These are phyloP conservation scores for Solenodon paradoxus DNA, from an alignment of 2,113 vertebrate species.

Conservation along the genomic window DNA sequence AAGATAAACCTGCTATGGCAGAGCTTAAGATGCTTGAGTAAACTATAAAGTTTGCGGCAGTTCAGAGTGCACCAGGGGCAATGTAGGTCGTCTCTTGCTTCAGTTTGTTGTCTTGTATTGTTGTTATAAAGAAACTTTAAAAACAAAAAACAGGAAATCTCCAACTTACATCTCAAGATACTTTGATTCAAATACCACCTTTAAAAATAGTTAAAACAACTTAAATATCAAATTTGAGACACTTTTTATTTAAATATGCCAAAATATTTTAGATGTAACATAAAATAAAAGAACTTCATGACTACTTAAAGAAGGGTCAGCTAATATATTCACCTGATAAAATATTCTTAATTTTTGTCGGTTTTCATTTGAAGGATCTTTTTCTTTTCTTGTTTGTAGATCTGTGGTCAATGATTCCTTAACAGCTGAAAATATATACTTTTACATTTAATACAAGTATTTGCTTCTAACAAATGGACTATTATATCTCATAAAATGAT, in stretches of 20 bases:
- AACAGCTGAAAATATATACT: conserved; percentile 87
- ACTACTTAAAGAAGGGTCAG: neutral
- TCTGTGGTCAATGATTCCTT: conserved; percentile 94
- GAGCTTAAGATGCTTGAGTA: conserved; percentile 98
- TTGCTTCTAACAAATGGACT: conserved; percentile 27
- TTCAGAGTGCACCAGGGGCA: conserved; percentile 99
- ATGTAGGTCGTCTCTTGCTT: conserved; percentile 96
- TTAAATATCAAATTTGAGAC: neutral
- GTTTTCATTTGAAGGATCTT: conserved; percentile 91
- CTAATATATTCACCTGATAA: conserved; percentile 93
- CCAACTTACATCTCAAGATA: neutral
- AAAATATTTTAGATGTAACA: conserved; percentile 18
- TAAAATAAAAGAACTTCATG: neutral
- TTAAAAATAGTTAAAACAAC: neutral
- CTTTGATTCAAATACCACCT: neutral
- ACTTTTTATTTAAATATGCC: conserved; percentile 12
- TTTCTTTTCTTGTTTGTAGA: conserved; percentile 93
- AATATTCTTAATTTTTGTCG: conserved; percentile 97
- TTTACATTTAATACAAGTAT: conserved; percentile 48
- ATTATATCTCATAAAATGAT: neutral
- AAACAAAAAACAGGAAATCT: conserved; percentile 18
- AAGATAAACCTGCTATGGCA: conserved; percentile 99
- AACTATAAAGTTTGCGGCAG: conserved; percentile 97
- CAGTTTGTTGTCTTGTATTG: conserved; percentile 97
- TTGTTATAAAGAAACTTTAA: conserved; percentile 97